A percentile compares a stretch with the other conserved stretches of the same genome.
phyloP scores from a whole-genome alignment of 2,797 vertebrate genomes.

The Sylvia borin region DNA sequence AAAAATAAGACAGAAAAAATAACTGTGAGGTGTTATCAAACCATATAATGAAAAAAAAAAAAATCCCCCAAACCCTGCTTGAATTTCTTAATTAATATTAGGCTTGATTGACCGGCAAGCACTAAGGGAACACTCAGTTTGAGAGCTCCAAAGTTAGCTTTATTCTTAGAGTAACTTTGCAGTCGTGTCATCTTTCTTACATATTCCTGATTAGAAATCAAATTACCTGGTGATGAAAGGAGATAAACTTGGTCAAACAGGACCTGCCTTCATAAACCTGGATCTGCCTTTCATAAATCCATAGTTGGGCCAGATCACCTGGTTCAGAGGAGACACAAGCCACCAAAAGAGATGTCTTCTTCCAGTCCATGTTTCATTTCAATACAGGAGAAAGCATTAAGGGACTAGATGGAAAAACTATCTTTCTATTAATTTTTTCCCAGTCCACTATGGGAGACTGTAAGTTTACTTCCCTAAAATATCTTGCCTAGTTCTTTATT shows the following conservation, averaged over 20 bases:
- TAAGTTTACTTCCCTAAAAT: not conserved
- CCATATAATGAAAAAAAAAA: not conserved
- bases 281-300: not conserved
- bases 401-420: not conserved
- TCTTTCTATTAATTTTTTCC: not conserved
- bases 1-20: not conserved
- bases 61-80: not conserved
- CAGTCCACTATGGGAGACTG: not conserved
- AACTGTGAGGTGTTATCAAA: not conserved
- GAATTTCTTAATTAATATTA: not conserved
- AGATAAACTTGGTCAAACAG: not conserved
- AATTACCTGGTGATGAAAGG: not conserved
- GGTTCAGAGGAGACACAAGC: not conserved
- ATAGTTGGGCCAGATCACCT: accelerated
- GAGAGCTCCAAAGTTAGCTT: not conserved
- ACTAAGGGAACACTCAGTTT: not conserved
- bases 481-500: not conserved
- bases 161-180: not conserved
- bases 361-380: not conserved
- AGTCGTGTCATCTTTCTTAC: not conserved
- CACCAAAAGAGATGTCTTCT: not conserved
- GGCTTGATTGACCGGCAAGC: not conserved
- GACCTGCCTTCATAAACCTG: not conserved
- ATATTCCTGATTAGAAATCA: not conserved
- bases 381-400: not conserved